phyloP scores from a whole-genome alignment of 2,888 invertebrate genomes.

The Autographa pulchrina region DNA sequence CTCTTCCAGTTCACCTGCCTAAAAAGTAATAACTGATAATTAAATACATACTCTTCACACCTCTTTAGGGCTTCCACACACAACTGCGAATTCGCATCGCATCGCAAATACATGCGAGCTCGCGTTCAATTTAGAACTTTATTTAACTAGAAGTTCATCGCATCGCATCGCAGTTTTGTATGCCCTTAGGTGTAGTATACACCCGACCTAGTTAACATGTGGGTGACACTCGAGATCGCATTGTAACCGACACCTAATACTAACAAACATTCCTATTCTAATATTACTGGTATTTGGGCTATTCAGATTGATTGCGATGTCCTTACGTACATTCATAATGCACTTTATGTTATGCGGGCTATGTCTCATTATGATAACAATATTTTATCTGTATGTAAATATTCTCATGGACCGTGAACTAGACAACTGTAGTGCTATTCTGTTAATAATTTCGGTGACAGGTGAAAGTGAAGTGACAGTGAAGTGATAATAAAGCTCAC shows the following conservation, averaged over 20 bases:
- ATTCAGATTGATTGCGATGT: not conserved
- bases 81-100: no score
- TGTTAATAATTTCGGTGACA: no score
- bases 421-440: no score
- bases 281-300: slow-evolving; percentile 17
- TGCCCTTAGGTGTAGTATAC: slow-evolving; percentile 10
- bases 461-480: no score
- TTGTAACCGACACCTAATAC: slow-evolving; percentile 35
- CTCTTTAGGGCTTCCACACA: not conserved
- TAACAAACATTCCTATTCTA: not conserved
- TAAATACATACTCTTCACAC: not conserved
- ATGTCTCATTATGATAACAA: slow-evolving; percentile 1
- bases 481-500: no score
- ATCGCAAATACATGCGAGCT: no score
- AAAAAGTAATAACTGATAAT: no score
- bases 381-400: not conserved
- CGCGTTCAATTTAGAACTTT: no score
- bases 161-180: no score
- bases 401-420: not conserved
- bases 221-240: slow-evolving; percentile 15
- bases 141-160: no score
- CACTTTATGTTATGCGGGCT: not conserved
- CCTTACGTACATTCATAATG: not conserved
- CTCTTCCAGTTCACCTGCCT: no score
- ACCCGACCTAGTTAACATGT: slow-evolving; percentile 31